These are phyloP conservation scores for Andinoacara biseriatus DNA, from an alignment of 2,113 vertebrate genomes.

Conservation along the genomic window DNA sequence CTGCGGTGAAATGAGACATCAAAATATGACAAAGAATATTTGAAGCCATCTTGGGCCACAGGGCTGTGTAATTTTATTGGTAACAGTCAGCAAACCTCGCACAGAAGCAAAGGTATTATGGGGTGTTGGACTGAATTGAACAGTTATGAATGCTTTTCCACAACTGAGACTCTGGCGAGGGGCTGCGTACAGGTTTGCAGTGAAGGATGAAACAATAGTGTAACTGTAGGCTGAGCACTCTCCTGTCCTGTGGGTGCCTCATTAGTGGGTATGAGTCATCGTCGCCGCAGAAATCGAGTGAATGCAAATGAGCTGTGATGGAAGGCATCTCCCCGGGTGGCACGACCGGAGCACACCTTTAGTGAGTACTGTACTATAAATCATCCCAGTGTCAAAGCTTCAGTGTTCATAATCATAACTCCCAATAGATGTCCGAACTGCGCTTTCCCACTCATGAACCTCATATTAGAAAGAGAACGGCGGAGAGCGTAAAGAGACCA, in stretches of 20 bases:
- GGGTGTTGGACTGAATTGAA: background rate
- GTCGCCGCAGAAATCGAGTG: constrained; percentile 35
- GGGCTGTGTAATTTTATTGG: background rate
- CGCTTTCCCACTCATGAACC: constrained; percentile 30
- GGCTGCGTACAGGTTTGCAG: constrained; percentile 6
- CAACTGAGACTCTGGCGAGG: background rate
- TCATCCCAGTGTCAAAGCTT: constrained; percentile 48
- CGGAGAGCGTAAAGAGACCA: background rate
- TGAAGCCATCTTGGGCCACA: background rate
- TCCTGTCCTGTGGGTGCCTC: constrained; percentile 57
- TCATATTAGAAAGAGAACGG: background rate
- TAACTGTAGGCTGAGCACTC: constrained; percentile 14
- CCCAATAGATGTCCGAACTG: constrained; percentile 21
- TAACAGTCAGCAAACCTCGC: background rate
- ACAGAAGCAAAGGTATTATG: background rate
- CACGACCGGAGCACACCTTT: constrained; percentile 32
- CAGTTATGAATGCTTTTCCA: background rate
- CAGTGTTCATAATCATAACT: constrained; percentile 23
- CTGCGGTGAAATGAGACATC: background rate
- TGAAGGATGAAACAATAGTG: constrained; percentile 28
- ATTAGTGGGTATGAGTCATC: constrained; percentile 67
- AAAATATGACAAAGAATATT: background rate
- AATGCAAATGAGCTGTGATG: constrained; percentile 65
- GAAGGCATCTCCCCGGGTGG: constrained; percentile 54
- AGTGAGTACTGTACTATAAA: constrained; percentile 46